Evolutionary conservation across 2,113 vertebrate species (phyloP).

Genomic region (Aptenodytes forsteri): DNA sequence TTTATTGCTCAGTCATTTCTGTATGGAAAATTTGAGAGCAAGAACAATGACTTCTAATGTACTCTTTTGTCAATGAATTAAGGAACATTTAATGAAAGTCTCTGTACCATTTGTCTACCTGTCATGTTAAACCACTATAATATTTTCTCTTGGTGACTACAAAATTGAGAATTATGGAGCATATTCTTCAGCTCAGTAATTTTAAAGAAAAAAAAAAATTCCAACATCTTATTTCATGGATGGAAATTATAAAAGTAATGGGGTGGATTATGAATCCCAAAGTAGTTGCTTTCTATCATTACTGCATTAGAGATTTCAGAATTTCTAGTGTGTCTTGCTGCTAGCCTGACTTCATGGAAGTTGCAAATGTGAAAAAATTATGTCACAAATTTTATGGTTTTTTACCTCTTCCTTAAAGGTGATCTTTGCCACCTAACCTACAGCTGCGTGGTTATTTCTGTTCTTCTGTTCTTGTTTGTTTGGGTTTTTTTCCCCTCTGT

Average conservation of each 20-base stretch:
- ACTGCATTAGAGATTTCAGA: background rate
- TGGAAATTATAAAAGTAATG: background rate
- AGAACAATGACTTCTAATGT: background rate
- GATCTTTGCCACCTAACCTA: background rate
- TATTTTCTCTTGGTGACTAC: slow-evolving; percentile 6
- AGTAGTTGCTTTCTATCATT: background rate
- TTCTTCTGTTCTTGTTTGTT: background rate
- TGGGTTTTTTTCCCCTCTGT: accelerated
- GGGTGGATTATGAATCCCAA: background rate
- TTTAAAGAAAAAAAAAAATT: background rate
- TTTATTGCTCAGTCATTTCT: background rate
- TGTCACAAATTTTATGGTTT: background rate
- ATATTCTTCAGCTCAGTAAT: background rate
- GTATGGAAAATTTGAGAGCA: background rate
- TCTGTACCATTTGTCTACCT: slow-evolving; percentile 23
- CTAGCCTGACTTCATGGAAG: background rate
- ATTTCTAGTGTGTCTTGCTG: background rate
- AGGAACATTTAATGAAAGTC: slow-evolving; percentile 31
- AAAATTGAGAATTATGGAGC: slow-evolving; percentile 31
- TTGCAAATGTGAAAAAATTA: background rate
- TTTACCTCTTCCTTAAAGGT: background rate
- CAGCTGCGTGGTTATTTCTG: background rate
- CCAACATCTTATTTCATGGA: background rate
- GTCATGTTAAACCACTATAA: slow-evolving; percentile 22
- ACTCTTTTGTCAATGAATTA: slow-evolving; percentile 36